Base-by-base conservation (phyloP, 2,113 vertebrate species). In the Sitta europaea region DNA sequence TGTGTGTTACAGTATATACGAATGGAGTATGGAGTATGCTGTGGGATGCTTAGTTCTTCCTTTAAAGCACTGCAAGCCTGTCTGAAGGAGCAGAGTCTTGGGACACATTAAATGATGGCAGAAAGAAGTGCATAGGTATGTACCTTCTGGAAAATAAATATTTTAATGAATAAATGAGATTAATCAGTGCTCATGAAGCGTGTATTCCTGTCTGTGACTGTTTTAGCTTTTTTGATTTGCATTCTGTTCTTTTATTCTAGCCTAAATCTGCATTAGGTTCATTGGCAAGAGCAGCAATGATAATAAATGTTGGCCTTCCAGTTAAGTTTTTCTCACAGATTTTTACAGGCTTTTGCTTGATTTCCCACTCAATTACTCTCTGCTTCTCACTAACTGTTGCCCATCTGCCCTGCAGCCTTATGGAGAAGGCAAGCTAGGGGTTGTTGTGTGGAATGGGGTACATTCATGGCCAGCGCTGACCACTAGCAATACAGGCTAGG, bases 401-500 rank as follows among this genome's bases (percentile, higher is more conserved):
- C 25, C 6, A 15, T 25, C 29, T 90, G 61, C n/a, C 48, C 20
- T 43, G 45, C 21, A 88, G 2, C 12, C 11, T 3, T 1, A 13
- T 6, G 17, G 19, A 85, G 40, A 88, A 53, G 82, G 14, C 21
- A 67, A 57, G 14, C 33, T 22, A 48, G 2, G 3, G 15, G 11
- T n/a, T 92, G 14, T 7, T 2, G 9, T 43, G 22, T 22, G 62
- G 35, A 65, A 20, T 9, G 8, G 10, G 12, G 3, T 28, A 23
- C 0, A 0, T 11, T 77, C 3, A 1, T 10, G 23, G 20, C 36
- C 7, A 5, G 43, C 40, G 28, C 2, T 3, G 3, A 40, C 2
- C 27, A 27, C 22, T 5, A 43, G 24, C 1, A 65, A 9, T 16
- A 11, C 3, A 11, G 33, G 5, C 21, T 29, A 54, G 6, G 22